phyloP scores from a whole-genome alignment of 1,140 invertebrate species.

The Sycophila sp. region DNA sequence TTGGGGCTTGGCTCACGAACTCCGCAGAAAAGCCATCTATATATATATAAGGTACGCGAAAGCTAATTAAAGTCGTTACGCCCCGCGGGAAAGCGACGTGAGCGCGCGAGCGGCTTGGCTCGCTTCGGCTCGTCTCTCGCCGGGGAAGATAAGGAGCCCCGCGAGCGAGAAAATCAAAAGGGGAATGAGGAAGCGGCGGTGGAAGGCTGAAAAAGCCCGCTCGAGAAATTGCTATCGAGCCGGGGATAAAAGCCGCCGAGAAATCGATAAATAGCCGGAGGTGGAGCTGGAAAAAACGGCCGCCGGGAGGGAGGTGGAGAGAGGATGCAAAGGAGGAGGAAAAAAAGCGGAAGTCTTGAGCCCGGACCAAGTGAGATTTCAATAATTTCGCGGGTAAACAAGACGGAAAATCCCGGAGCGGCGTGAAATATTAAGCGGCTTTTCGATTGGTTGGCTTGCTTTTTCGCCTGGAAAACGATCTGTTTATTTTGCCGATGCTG shows the following conservation, averaged over 20 bases:
- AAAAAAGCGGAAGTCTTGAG: not conserved
- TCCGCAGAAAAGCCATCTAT: not conserved
- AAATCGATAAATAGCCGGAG: constrained; percentile 25
- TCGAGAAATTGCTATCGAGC: constrained; percentile 12
- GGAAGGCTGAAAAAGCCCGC: constrained; percentile 14
- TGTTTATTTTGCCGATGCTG: too few relatives aligned
- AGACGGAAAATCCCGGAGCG: too few relatives aligned
- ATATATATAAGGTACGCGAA: not conserved
- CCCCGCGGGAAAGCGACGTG: constrained; percentile 22
- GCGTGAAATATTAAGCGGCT: too few relatives aligned
- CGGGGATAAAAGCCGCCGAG: constrained; percentile 11
- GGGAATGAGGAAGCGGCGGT: constrained; percentile 20
- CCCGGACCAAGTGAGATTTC: too few relatives aligned
- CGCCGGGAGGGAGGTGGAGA: constrained; percentile 4
- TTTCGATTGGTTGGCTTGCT: too few relatives aligned
- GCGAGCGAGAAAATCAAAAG: constrained; percentile 10
- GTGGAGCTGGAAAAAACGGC: not conserved
- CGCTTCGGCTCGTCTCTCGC: too few relatives aligned
- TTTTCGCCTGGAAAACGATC: too few relatives aligned
- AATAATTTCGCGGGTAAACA: too few relatives aligned
- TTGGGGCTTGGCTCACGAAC: not conserved
- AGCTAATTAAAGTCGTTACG: constrained; percentile 35
- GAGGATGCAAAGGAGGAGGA: constrained; percentile 1
- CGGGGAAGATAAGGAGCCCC: constrained; percentile 3
- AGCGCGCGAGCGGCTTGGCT: not conserved